A percentile compares a stretch with the other conserved stretches of the same genome.
Conservation (phyloP, 2,888 invertebrate genomes). For the Tenthredo scrophulariae region DNA sequence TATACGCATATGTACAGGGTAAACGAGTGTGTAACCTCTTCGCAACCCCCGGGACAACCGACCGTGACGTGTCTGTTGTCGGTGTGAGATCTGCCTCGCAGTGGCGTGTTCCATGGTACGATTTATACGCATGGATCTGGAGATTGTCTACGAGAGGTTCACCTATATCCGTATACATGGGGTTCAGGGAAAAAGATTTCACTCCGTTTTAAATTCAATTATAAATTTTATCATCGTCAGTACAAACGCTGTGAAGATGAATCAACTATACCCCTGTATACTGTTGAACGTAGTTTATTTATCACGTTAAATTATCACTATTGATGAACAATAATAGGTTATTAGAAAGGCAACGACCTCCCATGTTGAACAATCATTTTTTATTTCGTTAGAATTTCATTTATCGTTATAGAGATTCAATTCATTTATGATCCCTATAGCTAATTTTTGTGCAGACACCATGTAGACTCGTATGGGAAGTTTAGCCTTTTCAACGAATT, state of each 20-base stretch:
- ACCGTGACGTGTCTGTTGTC: constrained; percentile 32
- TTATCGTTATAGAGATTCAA: background rate
- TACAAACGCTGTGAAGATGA: background rate
- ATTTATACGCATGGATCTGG: constrained; percentile 48
- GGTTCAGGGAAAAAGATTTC: background rate
- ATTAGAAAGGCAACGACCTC: background rate
- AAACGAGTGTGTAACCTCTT: background rate
- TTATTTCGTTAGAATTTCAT: background rate
- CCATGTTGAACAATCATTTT: background rate
- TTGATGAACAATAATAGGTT: background rate
- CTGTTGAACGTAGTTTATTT: background rate
- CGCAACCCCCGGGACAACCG: constrained; percentile 25
- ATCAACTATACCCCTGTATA: background rate
- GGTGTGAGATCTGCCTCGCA: constrained; percentile 44
- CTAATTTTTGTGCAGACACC: background rate
- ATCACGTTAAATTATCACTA: background rate
- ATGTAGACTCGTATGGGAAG: constrained; percentile 28
- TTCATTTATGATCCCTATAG: background rate
- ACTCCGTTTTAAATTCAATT: background rate
- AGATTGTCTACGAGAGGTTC: constrained; percentile 32
- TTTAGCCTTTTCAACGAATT: constrained; percentile 29
- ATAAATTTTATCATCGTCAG: background rate
- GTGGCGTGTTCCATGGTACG: constrained; percentile 40
- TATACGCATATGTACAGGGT: background rate
- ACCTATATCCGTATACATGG: background rate